phyloP scores from a whole-genome alignment of 2,797 vertebrate species.

The Sus cebifrons region DNA sequence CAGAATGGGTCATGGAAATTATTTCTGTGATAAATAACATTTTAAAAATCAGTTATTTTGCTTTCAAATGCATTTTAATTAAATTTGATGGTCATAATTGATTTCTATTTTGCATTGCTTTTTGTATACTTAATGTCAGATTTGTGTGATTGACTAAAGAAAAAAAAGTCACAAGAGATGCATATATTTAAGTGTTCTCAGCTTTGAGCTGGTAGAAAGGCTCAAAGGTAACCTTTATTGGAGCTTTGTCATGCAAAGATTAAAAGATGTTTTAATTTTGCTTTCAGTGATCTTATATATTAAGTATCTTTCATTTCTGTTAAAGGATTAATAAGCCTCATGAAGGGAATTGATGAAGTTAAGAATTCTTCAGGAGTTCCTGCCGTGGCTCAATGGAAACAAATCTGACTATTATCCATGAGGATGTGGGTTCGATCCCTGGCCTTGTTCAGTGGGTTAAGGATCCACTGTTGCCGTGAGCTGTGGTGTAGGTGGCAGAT shows the following conservation, averaged over 20 bases:
- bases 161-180: slow-evolving; percentile 9
- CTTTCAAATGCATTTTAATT: slow-evolving; percentile 49
- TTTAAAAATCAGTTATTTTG: slow-evolving; percentile 19
- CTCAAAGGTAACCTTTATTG: slow-evolving; percentile 59
- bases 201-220: slow-evolving; percentile 17
- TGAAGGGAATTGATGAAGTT: neutral
- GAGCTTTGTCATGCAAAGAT: slow-evolving; percentile 43
- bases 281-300: slow-evolving; percentile 11
- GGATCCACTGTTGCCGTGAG: too few relatives aligned
- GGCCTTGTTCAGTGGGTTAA: too few relatives aligned
- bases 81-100: neutral
- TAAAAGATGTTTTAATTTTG: slow-evolving; percentile 60
- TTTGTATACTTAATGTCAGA: neutral
- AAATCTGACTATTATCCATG: too few relatives aligned
- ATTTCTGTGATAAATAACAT: slow-evolving; percentile 8
- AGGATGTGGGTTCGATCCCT: too few relatives aligned
- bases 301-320: slow-evolving; percentile 45
- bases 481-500: too few relatives aligned
- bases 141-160: neutral
- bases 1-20: neutral
- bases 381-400: too few relatives aligned
- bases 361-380: neutral
- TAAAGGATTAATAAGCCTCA: slow-evolving; percentile 1
- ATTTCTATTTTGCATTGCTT: slow-evolving; percentile 33
- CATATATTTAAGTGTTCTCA: neutral